Evolutionary conservation across 2,888 invertebrate species (phyloP).

Genomic region (Drosophila buzzatii): DNA sequence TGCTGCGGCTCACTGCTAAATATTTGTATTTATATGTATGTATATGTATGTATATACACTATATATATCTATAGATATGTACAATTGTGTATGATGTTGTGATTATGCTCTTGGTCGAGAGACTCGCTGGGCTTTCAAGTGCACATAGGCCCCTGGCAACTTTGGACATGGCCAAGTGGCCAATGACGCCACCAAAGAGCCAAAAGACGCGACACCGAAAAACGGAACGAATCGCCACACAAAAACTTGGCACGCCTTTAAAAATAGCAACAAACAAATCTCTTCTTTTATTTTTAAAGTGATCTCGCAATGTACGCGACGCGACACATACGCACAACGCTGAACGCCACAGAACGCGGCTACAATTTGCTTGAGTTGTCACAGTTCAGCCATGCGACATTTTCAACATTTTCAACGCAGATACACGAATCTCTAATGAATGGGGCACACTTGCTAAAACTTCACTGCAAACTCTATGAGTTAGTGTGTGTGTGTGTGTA

Average conservation of each 20-base stretch:
- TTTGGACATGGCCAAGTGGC: constrained; percentile 58
- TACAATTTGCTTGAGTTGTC: constrained; percentile 58
- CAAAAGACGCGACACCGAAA: constrained; percentile 30
- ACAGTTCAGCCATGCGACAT: constrained; percentile 36
- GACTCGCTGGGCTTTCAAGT: constrained; percentile 64
- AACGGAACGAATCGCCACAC: constrained; percentile 33
- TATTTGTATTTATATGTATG: constrained; percentile 17
- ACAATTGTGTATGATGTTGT: constrained; percentile 19
- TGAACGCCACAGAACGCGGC: constrained; percentile 39
- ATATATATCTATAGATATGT: constrained; percentile 21
- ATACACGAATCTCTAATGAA: not conserved
- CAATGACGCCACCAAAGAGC: constrained; percentile 59
- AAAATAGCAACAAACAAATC: constrained; percentile 80
- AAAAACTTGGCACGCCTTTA: constrained; percentile 77
- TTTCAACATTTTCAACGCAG: constrained; percentile 2
- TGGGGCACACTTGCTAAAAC: constrained; percentile 1
- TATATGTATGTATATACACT: constrained; percentile 18
- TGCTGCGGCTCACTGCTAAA: constrained; percentile 50
- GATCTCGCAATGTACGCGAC: constrained; percentile 64
- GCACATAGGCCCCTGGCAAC: constrained; percentile 58
- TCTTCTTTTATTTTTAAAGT: constrained; percentile 79
- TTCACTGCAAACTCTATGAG: not conserved
- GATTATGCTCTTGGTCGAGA: constrained; percentile 15
- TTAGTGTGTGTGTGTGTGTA: not conserved
- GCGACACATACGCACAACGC: constrained; percentile 37